phyloP scores from a whole-genome alignment of 2,797 vertebrate genomes.

The Carduelis carduelis region DNA sequence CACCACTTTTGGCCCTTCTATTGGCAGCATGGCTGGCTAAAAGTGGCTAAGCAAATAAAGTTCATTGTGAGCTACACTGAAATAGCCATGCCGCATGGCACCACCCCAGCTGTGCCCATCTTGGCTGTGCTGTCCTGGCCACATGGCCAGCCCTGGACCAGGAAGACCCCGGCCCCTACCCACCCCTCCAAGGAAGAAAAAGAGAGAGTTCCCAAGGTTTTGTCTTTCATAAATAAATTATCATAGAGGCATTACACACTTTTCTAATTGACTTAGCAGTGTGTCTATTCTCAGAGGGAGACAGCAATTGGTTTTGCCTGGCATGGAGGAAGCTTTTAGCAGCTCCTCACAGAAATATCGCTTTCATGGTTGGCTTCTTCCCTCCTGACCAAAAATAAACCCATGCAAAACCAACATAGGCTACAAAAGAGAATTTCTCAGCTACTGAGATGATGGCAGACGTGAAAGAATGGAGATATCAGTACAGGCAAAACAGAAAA shows the following conservation, averaged over 20 bases:
- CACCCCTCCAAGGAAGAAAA: background rate
- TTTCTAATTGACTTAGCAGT: background rate
- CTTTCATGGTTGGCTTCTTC: background rate
- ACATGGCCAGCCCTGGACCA: background rate
- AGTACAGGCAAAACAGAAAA: background rate
- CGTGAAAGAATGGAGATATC: background rate
- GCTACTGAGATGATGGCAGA: background rate
- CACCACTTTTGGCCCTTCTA: background rate
- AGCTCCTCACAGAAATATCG: background rate
- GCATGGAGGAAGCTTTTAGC: background rate
- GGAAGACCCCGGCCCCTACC: background rate
- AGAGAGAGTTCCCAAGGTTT: background rate
- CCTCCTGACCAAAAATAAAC: background rate
- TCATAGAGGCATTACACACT: background rate
- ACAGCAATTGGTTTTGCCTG: background rate
- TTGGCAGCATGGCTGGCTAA: background rate
- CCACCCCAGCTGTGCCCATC: background rate
- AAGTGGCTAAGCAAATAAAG: background rate
- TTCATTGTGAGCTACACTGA: background rate
- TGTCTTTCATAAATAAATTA: background rate
- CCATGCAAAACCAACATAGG: background rate
- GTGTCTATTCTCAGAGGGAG: background rate
- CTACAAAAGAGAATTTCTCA: background rate
- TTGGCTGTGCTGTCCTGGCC: background rate
- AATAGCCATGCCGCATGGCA: accelerated